These are phyloP conservation scores for Capreolus pygargus DNA, from an alignment of 2,113 vertebrate genomes.

Conservation along the genomic window DNA sequence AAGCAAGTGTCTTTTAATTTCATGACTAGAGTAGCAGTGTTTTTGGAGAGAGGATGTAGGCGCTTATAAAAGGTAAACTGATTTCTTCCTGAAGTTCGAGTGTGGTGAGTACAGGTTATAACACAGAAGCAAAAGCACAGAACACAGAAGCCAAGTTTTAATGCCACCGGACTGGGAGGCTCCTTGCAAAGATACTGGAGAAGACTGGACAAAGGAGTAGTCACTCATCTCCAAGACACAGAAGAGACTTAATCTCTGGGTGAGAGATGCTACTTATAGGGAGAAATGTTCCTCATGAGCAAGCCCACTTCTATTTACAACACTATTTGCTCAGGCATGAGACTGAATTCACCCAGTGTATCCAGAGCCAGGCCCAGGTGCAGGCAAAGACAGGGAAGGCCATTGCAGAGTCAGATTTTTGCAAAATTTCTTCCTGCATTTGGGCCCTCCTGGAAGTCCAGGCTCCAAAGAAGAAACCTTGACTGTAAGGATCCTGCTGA, in stretches of 20 bases:
- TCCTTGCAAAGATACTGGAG: background rate
- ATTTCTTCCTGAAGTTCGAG: background rate
- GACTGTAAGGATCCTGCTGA: background rate
- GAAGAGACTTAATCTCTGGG: slow-evolving; percentile 10
- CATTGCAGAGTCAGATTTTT: background rate
- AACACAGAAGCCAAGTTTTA: background rate
- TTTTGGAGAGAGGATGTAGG: background rate
- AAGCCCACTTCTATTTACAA: slow-evolving; percentile 24
- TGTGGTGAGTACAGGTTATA: background rate
- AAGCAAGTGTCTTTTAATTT: background rate
- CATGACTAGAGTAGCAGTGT: background rate
- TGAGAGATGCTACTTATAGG: slow-evolving; percentile 32
- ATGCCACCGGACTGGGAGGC: background rate
- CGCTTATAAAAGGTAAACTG: background rate
- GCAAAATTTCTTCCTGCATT: background rate
- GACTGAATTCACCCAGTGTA: background rate
- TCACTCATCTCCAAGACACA: slow-evolving; percentile 47
- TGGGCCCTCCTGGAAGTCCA: background rate
- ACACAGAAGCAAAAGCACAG: background rate
- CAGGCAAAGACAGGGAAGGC: background rate
- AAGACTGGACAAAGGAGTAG: background rate
- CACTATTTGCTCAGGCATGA: background rate
- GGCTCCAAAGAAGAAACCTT: background rate
- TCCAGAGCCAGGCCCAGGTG: background rate
- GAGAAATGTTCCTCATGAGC: slow-evolving; percentile 56